Percentiles rank a stretch among this genome's conserved stretches.
Conservation (phyloP, 1,140 invertebrate genomes). For the Nylanderia fulva region DNA sequence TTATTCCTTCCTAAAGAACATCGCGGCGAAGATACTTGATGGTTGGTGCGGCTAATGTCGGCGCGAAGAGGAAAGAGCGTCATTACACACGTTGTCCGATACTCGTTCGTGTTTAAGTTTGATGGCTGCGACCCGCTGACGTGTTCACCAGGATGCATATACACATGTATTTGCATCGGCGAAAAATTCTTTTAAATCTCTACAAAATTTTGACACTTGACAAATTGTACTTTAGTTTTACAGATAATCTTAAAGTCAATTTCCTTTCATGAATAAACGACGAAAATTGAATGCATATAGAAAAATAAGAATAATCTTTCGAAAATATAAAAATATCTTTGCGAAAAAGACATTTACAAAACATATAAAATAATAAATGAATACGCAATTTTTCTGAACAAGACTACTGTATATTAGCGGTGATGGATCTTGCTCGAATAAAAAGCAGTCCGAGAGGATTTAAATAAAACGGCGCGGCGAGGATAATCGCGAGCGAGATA, state of each 20-base stretch:
- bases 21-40: slow-evolving; percentile 25
- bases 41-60: slow-evolving; percentile 12
- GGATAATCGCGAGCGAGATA: neutral
- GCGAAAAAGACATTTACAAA: neutral
- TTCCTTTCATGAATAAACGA: neutral
- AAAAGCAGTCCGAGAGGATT: neutral
- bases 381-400: neutral
- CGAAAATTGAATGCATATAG: neutral
- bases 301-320: neutral
- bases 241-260: neutral
- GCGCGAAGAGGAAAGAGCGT: neutral
- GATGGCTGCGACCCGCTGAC: slow-evolving; percentile 19
- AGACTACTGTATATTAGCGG: neutral
- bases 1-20: slow-evolving; percentile 41
- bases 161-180: neutral
- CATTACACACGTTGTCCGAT: slow-evolving; percentile 23
- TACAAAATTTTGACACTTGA: neutral
- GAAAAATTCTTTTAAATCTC: neutral
- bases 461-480: slow-evolving; percentile 5
- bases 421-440: neutral
- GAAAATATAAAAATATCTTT: neutral
- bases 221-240: neutral
- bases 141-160: neutral
- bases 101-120: slow-evolving; percentile 40
- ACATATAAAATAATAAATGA: neutral